phyloP scores from a whole-genome alignment of 2,888 invertebrate species.

The Cephus pulcher region DNA sequence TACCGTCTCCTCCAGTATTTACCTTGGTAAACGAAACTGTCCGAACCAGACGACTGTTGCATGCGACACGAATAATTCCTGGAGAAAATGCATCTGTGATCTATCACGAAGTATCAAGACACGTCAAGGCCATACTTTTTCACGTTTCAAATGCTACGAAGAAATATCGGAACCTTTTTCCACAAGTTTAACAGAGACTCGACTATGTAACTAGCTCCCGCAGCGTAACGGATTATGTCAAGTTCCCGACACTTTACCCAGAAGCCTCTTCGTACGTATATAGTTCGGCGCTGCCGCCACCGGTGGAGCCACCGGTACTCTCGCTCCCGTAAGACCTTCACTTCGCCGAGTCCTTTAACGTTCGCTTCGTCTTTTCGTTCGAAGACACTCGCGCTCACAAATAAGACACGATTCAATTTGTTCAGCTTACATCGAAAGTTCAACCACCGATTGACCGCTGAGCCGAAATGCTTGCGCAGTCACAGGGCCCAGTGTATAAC shows the following conservation, averaged over 20 bases:
- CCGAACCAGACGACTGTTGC: neutral
- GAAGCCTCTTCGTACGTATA: neutral
- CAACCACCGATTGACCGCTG: neutral
- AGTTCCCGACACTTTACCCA: neutral
- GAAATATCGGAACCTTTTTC: neutral
- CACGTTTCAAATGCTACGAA: neutral
- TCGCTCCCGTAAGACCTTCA: neutral
- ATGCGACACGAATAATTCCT: neutral
- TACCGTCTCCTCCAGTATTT: neutral
- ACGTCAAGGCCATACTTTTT: neutral
- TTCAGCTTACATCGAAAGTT: neutral
- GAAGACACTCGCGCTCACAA: neutral
- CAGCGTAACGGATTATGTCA: neutral
- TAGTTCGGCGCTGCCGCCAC: neutral
- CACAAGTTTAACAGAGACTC: neutral
- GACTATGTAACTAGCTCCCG: neutral
- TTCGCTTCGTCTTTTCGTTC: neutral
- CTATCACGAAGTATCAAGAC: neutral
- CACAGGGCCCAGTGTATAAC: neutral
- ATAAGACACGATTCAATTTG: neutral
- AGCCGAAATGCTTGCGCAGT: neutral
- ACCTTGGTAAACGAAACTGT: neutral
- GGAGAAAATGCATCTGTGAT: neutral
- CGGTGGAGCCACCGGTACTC: neutral
- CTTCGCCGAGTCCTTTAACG: neutral